Percentiles rank a stretch among this genome's conserved stretches.
Evolutionary conservation across 2,888 invertebrate species (phyloP).

Genomic region (Campoletis raptor): DNA sequence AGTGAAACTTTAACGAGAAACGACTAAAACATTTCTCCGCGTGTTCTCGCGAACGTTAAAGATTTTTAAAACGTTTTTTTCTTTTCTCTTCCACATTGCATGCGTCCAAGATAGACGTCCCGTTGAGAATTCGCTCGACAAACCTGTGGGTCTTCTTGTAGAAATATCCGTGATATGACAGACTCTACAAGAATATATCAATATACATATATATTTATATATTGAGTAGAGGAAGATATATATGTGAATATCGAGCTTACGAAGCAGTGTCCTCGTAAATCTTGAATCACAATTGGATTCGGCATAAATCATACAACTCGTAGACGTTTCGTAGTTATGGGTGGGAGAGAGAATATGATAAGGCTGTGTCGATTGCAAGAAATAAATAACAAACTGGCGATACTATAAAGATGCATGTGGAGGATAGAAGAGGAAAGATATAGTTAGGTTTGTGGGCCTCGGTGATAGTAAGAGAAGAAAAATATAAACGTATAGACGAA

Average conservation of each 20-base stretch:
- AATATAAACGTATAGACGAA: neutral
- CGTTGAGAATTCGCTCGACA: constrained; percentile 48
- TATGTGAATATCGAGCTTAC: constrained; percentile 46
- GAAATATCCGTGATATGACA: constrained; percentile 45
- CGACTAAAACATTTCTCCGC: constrained; percentile 31
- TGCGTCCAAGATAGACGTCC: constrained; percentile 25
- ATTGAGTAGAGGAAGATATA: constrained; percentile 11
- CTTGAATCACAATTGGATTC: constrained; percentile 74
- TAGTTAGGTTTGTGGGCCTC: neutral
- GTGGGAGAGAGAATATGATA: constrained; percentile 49
- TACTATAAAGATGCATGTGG: constrained; percentile 38
- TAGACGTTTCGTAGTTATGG: constrained; percentile 35
- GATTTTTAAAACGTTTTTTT: neutral
- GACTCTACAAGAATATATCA: constrained; percentile 1
- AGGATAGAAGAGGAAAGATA: neutral
- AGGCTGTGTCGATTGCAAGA: constrained; percentile 61
- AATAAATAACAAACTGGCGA: constrained; percentile 44
- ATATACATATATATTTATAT: neutral
- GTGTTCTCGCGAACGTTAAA: constrained; percentile 20
- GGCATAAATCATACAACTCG: constrained; percentile 75
- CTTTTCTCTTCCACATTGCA: constrained; percentile 17
- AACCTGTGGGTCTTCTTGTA: constrained; percentile 43
- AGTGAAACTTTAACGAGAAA: constrained; percentile 50
- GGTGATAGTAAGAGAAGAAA: neutral
- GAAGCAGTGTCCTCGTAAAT: constrained; percentile 74